These are phyloP conservation scores for Leptodactylus fallax DNA, from an alignment of 2,797 vertebrate genomes.

Conservation along the genomic window DNA sequence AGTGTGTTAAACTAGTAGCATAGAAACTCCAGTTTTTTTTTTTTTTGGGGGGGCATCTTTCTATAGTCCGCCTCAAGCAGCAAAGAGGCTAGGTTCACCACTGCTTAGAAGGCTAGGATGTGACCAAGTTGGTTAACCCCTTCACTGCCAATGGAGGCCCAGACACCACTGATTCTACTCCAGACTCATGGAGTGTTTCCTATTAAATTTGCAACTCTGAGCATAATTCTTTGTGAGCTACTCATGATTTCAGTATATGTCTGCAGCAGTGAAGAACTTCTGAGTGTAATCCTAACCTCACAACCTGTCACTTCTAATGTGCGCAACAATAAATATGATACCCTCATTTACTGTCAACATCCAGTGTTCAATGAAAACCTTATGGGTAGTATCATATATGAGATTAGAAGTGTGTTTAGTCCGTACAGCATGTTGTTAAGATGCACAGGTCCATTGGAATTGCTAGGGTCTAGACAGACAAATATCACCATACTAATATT, in stretches of 20 bases:
- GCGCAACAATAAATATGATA: constrained; percentile 59
- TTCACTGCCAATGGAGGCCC: neutral
- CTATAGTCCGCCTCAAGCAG: no score
- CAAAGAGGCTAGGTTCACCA: no score
- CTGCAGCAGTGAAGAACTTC: constrained; percentile 69
- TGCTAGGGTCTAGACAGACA: no score
- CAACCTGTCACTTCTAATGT: constrained; percentile 71
- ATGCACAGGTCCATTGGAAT: no score
- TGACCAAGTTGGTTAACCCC: constrained; percentile 50
- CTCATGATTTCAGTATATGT: constrained; percentile 68
- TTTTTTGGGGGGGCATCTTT: no score
- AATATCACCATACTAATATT: no score
- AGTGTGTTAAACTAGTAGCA: no score
- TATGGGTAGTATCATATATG: constrained; percentile 69
- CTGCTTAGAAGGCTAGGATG: neutral
- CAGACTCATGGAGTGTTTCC: constrained; percentile 67
- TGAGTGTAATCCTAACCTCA: constrained; percentile 66
- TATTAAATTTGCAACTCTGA: constrained; percentile 67
- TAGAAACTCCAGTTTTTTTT: no score
- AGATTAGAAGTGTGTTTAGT: neutral
- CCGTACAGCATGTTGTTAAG: neutral
- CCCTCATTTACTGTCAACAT: constrained; percentile 66
- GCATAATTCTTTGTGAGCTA: constrained; percentile 70
- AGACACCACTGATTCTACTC: constrained; percentile 34
- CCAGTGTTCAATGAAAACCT: constrained; percentile 72